A percentile compares a stretch with the other conserved stretches of the same genome.
phyloP scores from a whole-genome alignment of 2,797 vertebrate genomes.

The Sebastes diaconus region DNA sequence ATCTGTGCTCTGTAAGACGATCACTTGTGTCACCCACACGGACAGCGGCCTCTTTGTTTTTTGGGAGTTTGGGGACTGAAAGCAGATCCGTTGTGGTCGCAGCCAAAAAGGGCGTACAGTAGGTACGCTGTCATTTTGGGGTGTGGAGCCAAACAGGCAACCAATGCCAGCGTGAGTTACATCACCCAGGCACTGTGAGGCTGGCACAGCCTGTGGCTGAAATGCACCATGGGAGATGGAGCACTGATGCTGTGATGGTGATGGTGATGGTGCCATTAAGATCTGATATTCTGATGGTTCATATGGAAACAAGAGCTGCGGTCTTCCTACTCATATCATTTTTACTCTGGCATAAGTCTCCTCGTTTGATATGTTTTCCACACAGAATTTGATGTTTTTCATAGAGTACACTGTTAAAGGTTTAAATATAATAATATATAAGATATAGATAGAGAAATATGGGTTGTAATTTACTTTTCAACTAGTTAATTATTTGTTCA shows the following conservation, averaged over 20 bases:
- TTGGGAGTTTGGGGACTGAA: constrained; percentile 56
- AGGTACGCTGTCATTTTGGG: constrained; percentile 69
- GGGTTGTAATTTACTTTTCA: not conserved
- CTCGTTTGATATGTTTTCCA: not conserved
- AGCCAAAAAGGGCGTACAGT: constrained; percentile 68
- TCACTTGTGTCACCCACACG: constrained; percentile 66
- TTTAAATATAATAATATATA: not conserved
- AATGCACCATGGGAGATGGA: constrained; percentile 64
- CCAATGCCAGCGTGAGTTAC: constrained; percentile 74
- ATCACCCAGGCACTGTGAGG: constrained; percentile 72
- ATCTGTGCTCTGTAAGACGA: constrained; percentile 53
- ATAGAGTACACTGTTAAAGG: not conserved
- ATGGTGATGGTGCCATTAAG: not conserved
- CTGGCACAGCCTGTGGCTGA: constrained; percentile 81
- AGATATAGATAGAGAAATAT: not conserved
- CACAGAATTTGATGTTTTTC: not conserved
- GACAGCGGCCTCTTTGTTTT: constrained; percentile 81
- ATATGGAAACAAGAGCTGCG: not conserved
- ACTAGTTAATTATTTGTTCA: not conserved
- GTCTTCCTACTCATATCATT: not conserved
- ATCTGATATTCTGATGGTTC: constrained; percentile 12
- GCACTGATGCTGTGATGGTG: constrained; percentile 17
- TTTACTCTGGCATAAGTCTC: not conserved
- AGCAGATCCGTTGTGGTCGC: constrained; percentile 70
- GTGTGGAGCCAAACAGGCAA: constrained; percentile 60